phyloP scores from a whole-genome alignment of 2,888 invertebrate genomes.

The Aporophyla lueneburgensis region DNA sequence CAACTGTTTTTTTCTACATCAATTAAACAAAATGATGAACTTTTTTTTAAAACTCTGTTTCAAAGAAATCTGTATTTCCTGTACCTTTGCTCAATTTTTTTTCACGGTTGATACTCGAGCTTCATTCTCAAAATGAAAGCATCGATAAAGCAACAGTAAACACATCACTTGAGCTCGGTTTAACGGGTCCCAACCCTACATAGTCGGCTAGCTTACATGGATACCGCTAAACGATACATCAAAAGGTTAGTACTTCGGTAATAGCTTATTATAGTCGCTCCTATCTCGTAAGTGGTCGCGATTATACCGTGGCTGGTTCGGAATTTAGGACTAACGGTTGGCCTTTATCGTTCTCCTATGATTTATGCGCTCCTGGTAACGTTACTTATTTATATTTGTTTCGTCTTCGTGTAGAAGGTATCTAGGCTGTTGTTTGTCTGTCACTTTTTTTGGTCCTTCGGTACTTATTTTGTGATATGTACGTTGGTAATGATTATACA shows the following conservation, averaged over 20 bases:
- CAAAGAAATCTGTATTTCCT: not conserved
- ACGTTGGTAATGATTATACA: slow-evolving; percentile 31
- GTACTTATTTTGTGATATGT: slow-evolving; percentile 32
- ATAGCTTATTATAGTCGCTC: slow-evolving; percentile 78
- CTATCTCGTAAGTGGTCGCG: slow-evolving; percentile 76
- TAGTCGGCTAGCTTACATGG: slow-evolving; percentile 83
- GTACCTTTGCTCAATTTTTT: too few species aligned
- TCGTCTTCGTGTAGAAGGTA: slow-evolving; percentile 28
- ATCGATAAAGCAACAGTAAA: slow-evolving; percentile 62
- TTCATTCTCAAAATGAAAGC: slow-evolving; percentile 15
- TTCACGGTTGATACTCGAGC: not conserved
- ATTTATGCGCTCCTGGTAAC: slow-evolving; percentile 73
- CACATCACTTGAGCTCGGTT: slow-evolving; percentile 77
- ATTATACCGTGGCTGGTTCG: slow-evolving; percentile 75
- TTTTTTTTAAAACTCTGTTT: too few species aligned
- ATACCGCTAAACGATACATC: slow-evolving; percentile 89
- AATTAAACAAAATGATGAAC: slow-evolving; percentile 1
- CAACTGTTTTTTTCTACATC: not conserved
- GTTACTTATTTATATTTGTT: slow-evolving; percentile 62
- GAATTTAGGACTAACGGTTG: slow-evolving; percentile 84
- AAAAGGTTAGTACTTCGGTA: slow-evolving; percentile 84
- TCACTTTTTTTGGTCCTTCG: slow-evolving; percentile 36
- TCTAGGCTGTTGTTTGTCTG: slow-evolving; percentile 28
- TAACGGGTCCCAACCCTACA: slow-evolving; percentile 87
- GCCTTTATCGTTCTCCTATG: slow-evolving; percentile 71